Conservation (phyloP, 2,888 invertebrate species). For the Stratiomys singularior region DNA sequence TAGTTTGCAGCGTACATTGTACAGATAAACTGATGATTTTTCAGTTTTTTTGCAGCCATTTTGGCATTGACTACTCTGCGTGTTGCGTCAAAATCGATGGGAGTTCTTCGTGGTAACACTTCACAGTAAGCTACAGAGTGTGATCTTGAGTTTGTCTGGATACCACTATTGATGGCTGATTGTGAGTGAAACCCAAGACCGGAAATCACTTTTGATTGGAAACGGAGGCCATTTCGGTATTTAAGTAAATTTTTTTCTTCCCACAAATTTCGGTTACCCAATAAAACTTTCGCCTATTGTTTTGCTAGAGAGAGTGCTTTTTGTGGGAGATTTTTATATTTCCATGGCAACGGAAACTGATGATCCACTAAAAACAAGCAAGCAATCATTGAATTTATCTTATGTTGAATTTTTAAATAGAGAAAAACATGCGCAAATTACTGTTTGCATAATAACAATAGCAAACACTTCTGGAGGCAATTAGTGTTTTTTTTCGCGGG, state of each 20-base stretch:
- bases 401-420: neutral
- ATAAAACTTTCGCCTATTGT: constrained; percentile 46
- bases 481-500: constrained; percentile 21
- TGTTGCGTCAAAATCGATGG: neutral
- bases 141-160: neutral
- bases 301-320: constrained; percentile 33
- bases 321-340: neutral
- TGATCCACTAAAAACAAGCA: constrained; percentile 7
- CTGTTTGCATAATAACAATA: constrained; percentile 38
- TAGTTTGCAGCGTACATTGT: neutral
- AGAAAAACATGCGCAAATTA: constrained; percentile 25
- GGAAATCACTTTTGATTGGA: constrained; percentile 36
- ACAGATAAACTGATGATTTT: neutral
- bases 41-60: neutral
- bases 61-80: neutral
- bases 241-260: neutral
- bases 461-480: constrained; percentile 19
- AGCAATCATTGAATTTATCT: constrained; percentile 20
- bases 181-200: constrained; percentile 43
- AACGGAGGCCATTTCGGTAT: constrained; percentile 2
- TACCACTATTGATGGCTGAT: neutral
- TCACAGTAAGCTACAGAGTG: constrained; percentile 13
- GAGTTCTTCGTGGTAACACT: neutral
- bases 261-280: constrained; percentile 33
- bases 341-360: constrained; percentile 1